Conservation (phyloP, 2,888 invertebrate species). For the Rotaria socialis region DNA sequence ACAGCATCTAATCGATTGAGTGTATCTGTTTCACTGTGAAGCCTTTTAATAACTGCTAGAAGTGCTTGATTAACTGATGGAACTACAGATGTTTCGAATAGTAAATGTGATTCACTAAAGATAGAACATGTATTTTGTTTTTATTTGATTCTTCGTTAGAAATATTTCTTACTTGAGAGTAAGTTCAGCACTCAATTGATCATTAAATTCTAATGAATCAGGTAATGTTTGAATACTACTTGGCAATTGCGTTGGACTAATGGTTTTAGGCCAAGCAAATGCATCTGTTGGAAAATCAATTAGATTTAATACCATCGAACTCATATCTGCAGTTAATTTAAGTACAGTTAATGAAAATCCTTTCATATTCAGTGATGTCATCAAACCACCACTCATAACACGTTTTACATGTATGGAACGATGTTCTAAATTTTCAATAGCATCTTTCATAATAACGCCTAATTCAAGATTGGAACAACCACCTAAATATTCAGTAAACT, state of each 20-base stretch:
- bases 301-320: slow-evolving; percentile 6
- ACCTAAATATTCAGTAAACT: slow-evolving; percentile 60
- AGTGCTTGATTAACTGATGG: slow-evolving; percentile 45
- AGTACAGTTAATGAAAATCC: slow-evolving; percentile 72
- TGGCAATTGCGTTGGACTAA: slow-evolving; percentile 36
- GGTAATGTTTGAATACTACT: slow-evolving; percentile 21
- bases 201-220: slow-evolving; percentile 25
- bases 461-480: slow-evolving; percentile 72
- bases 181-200: background rate
- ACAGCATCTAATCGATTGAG: slow-evolving; percentile 68
- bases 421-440: slow-evolving; percentile 63
- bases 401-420: slow-evolving; percentile 61
- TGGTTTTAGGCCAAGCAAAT: slow-evolving; percentile 65
- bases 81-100: background rate
- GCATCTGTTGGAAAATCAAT: slow-evolving; percentile 65
- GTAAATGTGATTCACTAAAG: slow-evolving; percentile 1
- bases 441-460: slow-evolving; percentile 69
- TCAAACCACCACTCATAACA: slow-evolving; percentile 65
- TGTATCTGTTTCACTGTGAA: slow-evolving; percentile 66
- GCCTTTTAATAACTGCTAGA: slow-evolving; percentile 58
- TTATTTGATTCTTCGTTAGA: too few relatives aligned
- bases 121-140: background rate
- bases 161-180: background rate
- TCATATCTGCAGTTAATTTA: slow-evolving; percentile 47
- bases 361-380: slow-evolving; percentile 74